Conservation (phyloP, 1,140 invertebrate genomes). For the Orchesella cincta region DNA sequence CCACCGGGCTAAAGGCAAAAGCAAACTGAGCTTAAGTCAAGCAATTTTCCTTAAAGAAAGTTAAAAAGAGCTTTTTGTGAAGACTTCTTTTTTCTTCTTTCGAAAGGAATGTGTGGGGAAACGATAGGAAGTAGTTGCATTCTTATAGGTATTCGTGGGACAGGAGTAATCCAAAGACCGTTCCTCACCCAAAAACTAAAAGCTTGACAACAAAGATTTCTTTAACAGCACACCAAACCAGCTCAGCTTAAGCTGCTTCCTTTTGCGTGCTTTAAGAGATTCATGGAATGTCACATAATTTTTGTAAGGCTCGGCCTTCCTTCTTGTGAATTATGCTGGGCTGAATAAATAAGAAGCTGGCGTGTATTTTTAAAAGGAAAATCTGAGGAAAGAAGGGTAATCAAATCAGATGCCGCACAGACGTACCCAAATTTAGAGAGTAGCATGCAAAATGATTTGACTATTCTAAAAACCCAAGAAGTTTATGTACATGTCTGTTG, state of each 20-base stretch:
- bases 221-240: no score
- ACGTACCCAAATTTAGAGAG: no score
- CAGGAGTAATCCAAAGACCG: neutral
- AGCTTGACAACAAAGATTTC: conserved; percentile 15
- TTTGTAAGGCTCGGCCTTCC: neutral
- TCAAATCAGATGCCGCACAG: neutral
- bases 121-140: neutral
- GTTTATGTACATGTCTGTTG: no score
- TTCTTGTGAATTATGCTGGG: neutral
- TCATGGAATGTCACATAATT: conserved; percentile 15
- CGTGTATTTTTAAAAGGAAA: neutral
- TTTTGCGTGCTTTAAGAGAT: neutral
- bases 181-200: neutral
- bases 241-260: neutral
- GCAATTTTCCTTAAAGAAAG: neutral
- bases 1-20: neutral
- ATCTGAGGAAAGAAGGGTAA: neutral
- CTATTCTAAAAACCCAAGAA: no score
- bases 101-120: neutral
- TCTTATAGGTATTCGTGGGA: neutral
- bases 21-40: neutral
- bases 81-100: neutral
- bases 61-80: neutral
- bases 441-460: no score
- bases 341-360: neutral